Conservation (phyloP, 1,140 invertebrate genomes). For the Micrasema longulum region DNA sequence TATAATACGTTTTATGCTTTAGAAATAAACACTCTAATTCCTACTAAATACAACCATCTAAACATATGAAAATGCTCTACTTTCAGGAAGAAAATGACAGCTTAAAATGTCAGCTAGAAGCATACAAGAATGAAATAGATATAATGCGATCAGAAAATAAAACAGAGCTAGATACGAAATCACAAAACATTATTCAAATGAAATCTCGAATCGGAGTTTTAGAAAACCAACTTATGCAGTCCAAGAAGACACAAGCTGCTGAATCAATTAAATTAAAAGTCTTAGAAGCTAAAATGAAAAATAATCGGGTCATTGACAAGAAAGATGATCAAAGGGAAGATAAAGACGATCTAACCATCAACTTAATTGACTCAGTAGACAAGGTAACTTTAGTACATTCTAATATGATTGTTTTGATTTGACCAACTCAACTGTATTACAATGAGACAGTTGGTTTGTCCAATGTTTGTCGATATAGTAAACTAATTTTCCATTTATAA, state of each 20-base stretch:
- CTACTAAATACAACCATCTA: no score
- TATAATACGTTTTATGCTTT: no score
- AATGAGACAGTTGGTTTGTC: no score
- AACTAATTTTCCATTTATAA: no score
- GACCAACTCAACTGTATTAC: no score
- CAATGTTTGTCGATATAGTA: no score
- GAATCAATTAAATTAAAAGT: conserved; percentile 62
- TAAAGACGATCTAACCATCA: conserved; percentile 39
- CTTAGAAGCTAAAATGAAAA: conserved; percentile 77
- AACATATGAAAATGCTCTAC: background rate
- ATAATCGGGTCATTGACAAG: conserved; percentile 64
- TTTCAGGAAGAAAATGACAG: conserved; percentile 89
- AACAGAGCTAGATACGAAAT: conserved; percentile 65
- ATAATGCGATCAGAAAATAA: conserved; percentile 74
- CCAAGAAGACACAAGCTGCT: conserved; percentile 53
- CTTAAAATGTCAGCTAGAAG: conserved; percentile 91
- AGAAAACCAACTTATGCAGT: conserved; percentile 68
- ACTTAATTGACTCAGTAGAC: conserved; percentile 4
- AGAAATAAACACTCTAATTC: no score
- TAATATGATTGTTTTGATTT: no score
- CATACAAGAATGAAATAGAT: conserved; percentile 92
- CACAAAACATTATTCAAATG: conserved; percentile 63
- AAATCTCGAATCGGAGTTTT: conserved; percentile 70
- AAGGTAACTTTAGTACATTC: conserved; percentile 21
- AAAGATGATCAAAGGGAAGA: conserved; percentile 57